A percentile compares a stretch with the other conserved stretches of the same genome.
Evolutionary conservation across 2,888 invertebrate species (phyloP).

Genomic region (Drosophila flavopinicola): DNA sequence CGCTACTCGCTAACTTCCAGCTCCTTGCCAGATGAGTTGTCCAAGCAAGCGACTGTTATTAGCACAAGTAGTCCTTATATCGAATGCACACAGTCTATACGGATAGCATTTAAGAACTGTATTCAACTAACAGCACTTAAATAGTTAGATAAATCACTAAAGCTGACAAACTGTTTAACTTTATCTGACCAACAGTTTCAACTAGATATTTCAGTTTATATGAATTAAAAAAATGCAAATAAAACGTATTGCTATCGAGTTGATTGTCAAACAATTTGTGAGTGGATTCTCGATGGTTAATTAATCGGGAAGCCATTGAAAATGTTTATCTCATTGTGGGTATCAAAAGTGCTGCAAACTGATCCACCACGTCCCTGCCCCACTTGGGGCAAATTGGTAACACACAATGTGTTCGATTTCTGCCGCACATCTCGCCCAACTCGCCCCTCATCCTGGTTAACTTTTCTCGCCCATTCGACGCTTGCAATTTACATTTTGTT

Average conservation of each 20-base stretch:
- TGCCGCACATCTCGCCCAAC: neutral
- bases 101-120: no score
- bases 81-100: no score
- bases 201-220: neutral
- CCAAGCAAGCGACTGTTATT: no score
- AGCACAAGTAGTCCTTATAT: no score
- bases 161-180: neutral
- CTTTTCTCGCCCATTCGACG: slow-evolving; percentile 41
- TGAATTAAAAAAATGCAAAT: neutral
- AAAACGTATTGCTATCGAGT: slow-evolving; percentile 20
- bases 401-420: slow-evolving; percentile 4
- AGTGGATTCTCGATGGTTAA: slow-evolving; percentile 61
- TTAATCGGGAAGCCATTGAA: slow-evolving; percentile 60
- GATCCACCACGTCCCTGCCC: neutral
- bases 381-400: slow-evolving; percentile 1
- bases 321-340: slow-evolving; percentile 48
- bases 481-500: slow-evolving; percentile 43
- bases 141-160: neutral
- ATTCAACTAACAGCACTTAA: no score
- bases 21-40: no score
- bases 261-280: slow-evolving; percentile 58
- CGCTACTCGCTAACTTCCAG: no score
- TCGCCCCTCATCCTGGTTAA: slow-evolving; percentile 8
- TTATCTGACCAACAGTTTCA: slow-evolving; percentile 2
- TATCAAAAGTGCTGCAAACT: slow-evolving; percentile 21